A percentile compares a stretch with the other conserved stretches of the same genome.
Conservation (phyloP, 1,140 invertebrate species). For the Coptotermes formosanus region DNA sequence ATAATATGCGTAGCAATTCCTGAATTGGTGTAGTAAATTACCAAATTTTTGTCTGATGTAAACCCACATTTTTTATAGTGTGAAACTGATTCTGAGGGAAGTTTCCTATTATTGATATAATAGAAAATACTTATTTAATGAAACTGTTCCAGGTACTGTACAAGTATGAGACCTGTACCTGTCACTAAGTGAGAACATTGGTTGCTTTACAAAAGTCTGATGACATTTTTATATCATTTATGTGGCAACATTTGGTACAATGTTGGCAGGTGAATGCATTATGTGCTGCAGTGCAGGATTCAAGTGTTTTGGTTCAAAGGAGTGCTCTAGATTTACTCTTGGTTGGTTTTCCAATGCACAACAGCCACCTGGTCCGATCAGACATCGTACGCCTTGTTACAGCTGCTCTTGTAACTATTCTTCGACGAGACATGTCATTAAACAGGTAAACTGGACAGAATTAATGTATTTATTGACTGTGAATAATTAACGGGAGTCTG, state of each 20-base stretch:
- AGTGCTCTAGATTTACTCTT: slow-evolving; percentile 83
- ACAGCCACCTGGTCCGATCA: slow-evolving; percentile 67
- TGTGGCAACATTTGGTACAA: neutral
- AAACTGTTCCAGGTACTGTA: no score
- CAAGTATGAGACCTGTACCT: no score
- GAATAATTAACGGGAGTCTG: neutral
- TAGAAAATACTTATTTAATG: no score
- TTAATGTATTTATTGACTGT: neutral
- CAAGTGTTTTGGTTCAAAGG: slow-evolving; percentile 80
- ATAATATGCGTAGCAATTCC: no score
- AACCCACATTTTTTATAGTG: no score
- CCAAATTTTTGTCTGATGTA: no score
- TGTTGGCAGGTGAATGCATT: slow-evolving; percentile 59
- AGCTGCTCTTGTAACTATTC: slow-evolving; percentile 77
- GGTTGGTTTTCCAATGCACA: slow-evolving; percentile 84
- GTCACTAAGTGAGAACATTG: no score
- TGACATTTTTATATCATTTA: no score
- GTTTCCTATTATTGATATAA: no score
- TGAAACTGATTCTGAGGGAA: no score
- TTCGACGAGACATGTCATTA: slow-evolving; percentile 88
- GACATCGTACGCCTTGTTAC: slow-evolving; percentile 79
- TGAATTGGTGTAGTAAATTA: no score
- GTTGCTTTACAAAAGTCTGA: no score
- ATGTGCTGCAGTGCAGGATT: slow-evolving; percentile 75
- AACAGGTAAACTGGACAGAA: slow-evolving; percentile 60